Evolutionary conservation across 2,113 vertebrate species (phyloP).

Genomic region (Melanerpes aurifrons): DNA sequence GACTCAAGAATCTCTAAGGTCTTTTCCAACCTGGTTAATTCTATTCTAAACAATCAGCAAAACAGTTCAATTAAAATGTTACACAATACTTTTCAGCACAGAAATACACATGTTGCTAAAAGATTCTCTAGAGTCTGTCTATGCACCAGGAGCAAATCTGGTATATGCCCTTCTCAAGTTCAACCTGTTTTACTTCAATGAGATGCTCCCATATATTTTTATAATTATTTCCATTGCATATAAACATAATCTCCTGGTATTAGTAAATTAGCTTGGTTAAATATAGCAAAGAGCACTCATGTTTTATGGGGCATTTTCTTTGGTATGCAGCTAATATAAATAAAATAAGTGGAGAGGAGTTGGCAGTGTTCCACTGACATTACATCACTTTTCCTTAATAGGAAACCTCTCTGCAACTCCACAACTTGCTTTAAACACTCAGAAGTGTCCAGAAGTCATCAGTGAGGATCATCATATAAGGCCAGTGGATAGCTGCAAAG

Average conservation of each 20-base stretch:
- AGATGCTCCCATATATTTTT: slow-evolving; percentile 44
- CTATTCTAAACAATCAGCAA: background rate
- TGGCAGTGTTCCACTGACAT: slow-evolving; percentile 73
- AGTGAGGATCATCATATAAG: slow-evolving; percentile 56
- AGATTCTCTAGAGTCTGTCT: background rate
- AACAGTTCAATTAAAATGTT: background rate
- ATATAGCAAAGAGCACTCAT: slow-evolving; percentile 73
- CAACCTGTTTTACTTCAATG: slow-evolving; percentile 50
- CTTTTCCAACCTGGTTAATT: too few species aligned
- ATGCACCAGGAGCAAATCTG: background rate
- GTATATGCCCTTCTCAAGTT: slow-evolving; percentile 13
- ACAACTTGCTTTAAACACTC: slow-evolving; percentile 69
- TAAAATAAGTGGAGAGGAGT: slow-evolving; percentile 60
- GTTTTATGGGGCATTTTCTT: slow-evolving; percentile 62
- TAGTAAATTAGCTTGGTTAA: slow-evolving; percentile 74
- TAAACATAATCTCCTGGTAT: slow-evolving; percentile 67
- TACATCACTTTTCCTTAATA: slow-evolving; percentile 87
- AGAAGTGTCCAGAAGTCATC: slow-evolving; percentile 67
- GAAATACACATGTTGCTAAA: background rate
- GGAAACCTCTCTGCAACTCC: slow-evolving; percentile 77
- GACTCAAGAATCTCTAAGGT: too few species aligned
- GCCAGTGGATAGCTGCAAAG: background rate
- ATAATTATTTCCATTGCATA: slow-evolving; percentile 68
- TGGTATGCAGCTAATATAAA: slow-evolving; percentile 83
- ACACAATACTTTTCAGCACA: slow-evolving; percentile 2